A percentile compares a stretch with the other conserved stretches of the same genome.
These are phyloP conservation scores for Bubalus kerabau DNA, from an alignment of 2,113 vertebrate genomes.

Conservation along the genomic window DNA sequence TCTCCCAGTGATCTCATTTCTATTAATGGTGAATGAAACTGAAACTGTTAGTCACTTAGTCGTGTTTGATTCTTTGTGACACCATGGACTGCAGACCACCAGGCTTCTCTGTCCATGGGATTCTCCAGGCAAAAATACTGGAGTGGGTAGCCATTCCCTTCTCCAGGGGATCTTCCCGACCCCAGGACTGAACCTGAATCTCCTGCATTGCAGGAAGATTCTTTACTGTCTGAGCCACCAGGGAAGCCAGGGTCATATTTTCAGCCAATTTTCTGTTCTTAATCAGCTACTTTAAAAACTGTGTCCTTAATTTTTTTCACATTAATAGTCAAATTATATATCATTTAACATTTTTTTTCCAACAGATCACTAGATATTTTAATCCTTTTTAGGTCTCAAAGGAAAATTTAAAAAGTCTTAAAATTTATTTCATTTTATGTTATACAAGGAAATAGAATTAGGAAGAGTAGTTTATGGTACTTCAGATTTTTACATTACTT, in stretches of 20 bases:
- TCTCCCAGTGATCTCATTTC: background rate
- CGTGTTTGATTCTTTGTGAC: background rate
- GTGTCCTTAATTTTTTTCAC: background rate
- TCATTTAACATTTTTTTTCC: background rate
- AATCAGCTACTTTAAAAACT: background rate
- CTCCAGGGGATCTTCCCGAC: background rate
- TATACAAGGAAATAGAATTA: background rate
- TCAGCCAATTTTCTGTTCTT: background rate
- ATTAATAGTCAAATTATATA: background rate
- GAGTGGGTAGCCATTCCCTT: background rate
- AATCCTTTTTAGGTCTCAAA: constrained; percentile 2
- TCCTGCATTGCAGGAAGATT: background rate
- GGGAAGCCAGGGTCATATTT: background rate
- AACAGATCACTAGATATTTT: background rate
- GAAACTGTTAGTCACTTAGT: background rate
- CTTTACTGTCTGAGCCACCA: background rate
- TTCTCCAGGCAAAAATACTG: background rate
- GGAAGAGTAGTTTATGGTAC: background rate
- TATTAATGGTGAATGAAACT: background rate
- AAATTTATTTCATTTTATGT: constrained; percentile 10
- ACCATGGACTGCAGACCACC: background rate
- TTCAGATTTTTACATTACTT: constrained; percentile 13
- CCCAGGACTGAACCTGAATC: background rate
- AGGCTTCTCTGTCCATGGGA: background rate
- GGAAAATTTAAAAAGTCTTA: background rate